Percentiles rank a stretch among this genome's conserved stretches.
Conservation (phyloP, 2,797 vertebrate species). For the Lutjanus campechanus region DNA sequence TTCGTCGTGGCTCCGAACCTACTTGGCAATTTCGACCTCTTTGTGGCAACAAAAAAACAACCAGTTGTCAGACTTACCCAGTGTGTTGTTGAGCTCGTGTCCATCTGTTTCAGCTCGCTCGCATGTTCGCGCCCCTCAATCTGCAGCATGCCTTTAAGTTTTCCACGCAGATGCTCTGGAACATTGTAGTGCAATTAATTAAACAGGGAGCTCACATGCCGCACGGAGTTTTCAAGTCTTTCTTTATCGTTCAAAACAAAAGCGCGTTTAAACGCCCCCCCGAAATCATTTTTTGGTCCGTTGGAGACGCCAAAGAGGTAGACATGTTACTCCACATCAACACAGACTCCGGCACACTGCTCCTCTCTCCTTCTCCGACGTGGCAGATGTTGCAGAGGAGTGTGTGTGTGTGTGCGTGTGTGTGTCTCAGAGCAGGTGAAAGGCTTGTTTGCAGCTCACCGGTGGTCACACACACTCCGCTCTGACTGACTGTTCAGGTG, state of each 20-base stretch:
- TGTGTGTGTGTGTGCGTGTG: constrained; percentile 2
- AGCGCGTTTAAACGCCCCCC: not conserved
- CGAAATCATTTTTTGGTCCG: not conserved
- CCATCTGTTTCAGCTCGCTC: constrained; percentile 61
- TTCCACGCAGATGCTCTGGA: constrained; percentile 54
- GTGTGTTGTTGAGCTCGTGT: constrained; percentile 55
- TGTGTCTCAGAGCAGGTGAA: constrained; percentile 42
- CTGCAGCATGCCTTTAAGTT: constrained; percentile 69
- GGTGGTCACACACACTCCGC: constrained; percentile 13
- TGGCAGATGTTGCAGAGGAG: constrained; percentile 32
- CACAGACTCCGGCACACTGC: constrained; percentile 1
- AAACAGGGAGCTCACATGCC: not conserved
- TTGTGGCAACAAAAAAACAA: not conserved
- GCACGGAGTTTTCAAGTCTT: constrained; percentile 57
- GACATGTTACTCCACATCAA: constrained; percentile 32
- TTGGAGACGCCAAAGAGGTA: constrained; percentile 1
- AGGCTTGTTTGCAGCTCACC: constrained; percentile 22
- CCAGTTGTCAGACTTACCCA: constrained; percentile 67
- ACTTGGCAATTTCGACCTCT: not conserved
- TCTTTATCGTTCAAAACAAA: not conserved
- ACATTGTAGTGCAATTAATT: constrained; percentile 31
- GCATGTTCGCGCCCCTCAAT: constrained; percentile 21
- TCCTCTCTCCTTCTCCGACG: constrained; percentile 16
- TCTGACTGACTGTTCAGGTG: constrained; percentile 51
- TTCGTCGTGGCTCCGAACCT: not conserved